phyloP scores from a whole-genome alignment of 2,113 vertebrate genomes.

The Budorcas taxicolor region DNA sequence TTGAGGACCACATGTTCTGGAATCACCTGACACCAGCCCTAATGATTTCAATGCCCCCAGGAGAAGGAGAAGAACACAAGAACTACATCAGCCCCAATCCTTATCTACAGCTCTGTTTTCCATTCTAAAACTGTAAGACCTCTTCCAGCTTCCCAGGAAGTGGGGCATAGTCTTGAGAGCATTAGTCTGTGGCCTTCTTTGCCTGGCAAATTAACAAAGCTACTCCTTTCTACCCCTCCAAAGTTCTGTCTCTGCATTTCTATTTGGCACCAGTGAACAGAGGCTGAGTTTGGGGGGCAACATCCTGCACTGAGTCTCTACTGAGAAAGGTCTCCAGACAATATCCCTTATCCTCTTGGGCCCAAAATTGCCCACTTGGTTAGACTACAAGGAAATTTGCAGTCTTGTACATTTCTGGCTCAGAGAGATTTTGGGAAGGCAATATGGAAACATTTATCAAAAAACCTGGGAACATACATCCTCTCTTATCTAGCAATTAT shows the following conservation, averaged over 20 bases:
- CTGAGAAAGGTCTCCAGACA: neutral
- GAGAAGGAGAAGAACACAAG: neutral
- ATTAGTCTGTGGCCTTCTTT: neutral
- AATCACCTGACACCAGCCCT: neutral
- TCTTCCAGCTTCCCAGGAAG: neutral
- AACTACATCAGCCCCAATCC: neutral
- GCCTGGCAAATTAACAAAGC: neutral
- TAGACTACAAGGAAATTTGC: neutral
- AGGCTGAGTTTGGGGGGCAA: neutral
- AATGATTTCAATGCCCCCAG: neutral
- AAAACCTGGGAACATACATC: neutral
- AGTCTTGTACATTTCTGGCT: neutral
- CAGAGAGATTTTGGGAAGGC: neutral
- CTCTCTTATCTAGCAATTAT: neutral
- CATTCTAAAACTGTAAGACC: neutral
- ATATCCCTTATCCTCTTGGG: neutral
- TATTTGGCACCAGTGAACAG: neutral
- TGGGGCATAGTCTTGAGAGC: neutral
- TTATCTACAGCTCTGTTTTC: neutral
- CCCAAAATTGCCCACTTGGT: neutral
- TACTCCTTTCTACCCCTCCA: neutral
- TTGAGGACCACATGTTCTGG: neutral
- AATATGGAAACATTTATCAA: neutral
- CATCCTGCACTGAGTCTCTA: neutral
- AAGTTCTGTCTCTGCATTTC: neutral